Conservation (phyloP, 2,888 invertebrate genomes). For the Ctena decussata region DNA sequence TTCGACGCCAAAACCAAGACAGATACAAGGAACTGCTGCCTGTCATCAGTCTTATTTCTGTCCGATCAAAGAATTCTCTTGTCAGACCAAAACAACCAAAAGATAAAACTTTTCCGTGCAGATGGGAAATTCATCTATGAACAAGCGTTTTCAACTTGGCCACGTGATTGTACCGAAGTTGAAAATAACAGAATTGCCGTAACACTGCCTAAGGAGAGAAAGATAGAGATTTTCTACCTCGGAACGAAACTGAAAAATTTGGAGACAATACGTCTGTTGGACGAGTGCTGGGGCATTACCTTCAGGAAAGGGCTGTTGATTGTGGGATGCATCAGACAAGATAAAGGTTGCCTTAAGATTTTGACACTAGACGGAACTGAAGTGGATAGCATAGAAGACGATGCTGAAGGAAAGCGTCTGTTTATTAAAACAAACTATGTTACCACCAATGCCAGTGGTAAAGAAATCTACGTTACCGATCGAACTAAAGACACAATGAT, state of each 20-base stretch:
- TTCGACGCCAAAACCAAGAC: slow-evolving; percentile 62
- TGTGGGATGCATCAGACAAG: slow-evolving; percentile 59
- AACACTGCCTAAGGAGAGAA: slow-evolving; percentile 63
- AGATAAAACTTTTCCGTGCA: slow-evolving; percentile 61
- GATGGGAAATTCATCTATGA: slow-evolving; percentile 57
- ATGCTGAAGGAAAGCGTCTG: slow-evolving; percentile 54
- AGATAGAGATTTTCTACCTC: slow-evolving; percentile 64
- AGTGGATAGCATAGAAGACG: slow-evolving; percentile 63
- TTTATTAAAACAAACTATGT: slow-evolving; percentile 68
- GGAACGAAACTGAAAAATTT: slow-evolving; percentile 61
- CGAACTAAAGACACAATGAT: slow-evolving; percentile 63
- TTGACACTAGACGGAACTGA: slow-evolving; percentile 60
- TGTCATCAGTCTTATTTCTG: slow-evolving; percentile 61
- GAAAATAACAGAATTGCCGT: slow-evolving; percentile 63
- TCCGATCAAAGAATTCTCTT: slow-evolving; percentile 54
- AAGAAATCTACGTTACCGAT: slow-evolving; percentile 62
- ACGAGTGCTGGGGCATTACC: slow-evolving; percentile 67
- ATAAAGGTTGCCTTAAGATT: slow-evolving; percentile 61
- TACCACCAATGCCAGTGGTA: slow-evolving; percentile 48
- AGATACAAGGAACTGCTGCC: slow-evolving; percentile 61
- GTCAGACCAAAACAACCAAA: slow-evolving; percentile 66
- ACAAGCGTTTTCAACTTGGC: slow-evolving; percentile 64
- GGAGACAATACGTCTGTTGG: slow-evolving; percentile 61
- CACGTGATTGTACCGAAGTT: slow-evolving; percentile 60
- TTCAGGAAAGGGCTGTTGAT: slow-evolving; percentile 52